Conservation (phyloP, 2,888 invertebrate species). For the Synergus laeviventris region DNA sequence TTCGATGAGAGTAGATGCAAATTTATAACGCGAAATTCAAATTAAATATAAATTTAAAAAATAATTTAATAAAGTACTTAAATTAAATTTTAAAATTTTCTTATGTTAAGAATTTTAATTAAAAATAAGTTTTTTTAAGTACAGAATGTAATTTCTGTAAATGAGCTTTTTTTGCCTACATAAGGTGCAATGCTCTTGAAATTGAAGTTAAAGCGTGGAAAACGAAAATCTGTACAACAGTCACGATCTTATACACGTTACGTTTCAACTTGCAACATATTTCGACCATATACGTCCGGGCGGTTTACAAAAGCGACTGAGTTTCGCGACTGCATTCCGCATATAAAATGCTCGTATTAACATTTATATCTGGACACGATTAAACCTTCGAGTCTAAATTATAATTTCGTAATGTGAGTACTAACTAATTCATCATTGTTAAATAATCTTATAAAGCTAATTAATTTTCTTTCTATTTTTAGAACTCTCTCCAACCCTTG, state of each 20-base stretch:
- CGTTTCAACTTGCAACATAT: constrained; percentile 45
- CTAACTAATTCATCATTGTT: constrained; percentile 15
- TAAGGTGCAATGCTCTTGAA: constrained; percentile 27
- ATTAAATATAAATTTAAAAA: neutral
- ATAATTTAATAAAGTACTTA: too few relatives aligned
- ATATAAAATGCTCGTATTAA: constrained; percentile 45
- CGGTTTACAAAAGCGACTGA: constrained; percentile 43
- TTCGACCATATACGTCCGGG: constrained; percentile 44
- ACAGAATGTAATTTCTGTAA: constrained; percentile 12
- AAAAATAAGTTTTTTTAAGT: neutral
- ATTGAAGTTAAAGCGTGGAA: constrained; percentile 40
- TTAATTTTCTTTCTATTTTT: constrained; percentile 5
- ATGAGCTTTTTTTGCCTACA: constrained; percentile 7
- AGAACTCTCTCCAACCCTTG: neutral
- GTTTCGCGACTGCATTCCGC: constrained; percentile 46
- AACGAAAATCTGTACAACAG: constrained; percentile 44
- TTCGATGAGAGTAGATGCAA: too few relatives aligned
- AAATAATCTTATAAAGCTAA: constrained; percentile 12
- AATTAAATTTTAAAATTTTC: neutral
- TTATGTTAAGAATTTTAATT: neutral
- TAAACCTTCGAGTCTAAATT: constrained; percentile 40
- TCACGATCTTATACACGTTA: constrained; percentile 46
- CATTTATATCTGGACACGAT: constrained; percentile 45
- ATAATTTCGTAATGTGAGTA: constrained; percentile 24
- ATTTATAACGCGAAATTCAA: neutral